Percentiles rank a stretch among this genome's conserved stretches.
phyloP scores from a whole-genome alignment of 2,113 vertebrate genomes.

The Clarias macrocephalus region DNA sequence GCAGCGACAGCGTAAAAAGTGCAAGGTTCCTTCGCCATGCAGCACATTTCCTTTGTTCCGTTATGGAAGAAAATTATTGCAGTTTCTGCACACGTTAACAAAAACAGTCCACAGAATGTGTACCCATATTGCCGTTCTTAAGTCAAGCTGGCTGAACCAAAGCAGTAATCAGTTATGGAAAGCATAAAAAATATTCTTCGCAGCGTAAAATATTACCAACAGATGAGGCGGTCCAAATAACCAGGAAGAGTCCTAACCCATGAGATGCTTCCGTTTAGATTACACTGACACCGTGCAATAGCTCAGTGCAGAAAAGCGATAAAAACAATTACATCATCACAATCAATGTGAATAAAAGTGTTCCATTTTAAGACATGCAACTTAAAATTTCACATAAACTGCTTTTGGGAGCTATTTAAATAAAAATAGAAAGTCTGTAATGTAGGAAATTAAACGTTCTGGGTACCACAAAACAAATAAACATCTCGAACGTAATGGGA shows the following conservation, averaged over 20 bases:
- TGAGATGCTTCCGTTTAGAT: conserved; percentile 24
- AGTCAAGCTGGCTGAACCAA: background rate
- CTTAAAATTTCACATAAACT: background rate
- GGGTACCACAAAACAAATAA: background rate
- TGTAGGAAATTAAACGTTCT: background rate
- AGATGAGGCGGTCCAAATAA: conserved; percentile 13
- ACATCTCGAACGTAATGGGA: background rate
- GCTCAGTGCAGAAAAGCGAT: conserved; percentile 31
- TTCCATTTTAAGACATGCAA: background rate
- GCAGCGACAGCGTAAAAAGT: conserved; percentile 1
- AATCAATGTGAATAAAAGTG: background rate
- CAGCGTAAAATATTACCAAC: background rate
- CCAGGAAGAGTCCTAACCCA: background rate
- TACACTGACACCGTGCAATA: conserved; percentile 52
- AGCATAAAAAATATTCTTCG: conserved; percentile 32
- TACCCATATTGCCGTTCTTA: background rate
- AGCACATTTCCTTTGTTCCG: conserved; percentile 49
- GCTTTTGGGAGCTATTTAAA: background rate
- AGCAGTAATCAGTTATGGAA: background rate
- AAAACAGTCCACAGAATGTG: conserved; percentile 21
- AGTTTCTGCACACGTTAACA: background rate
- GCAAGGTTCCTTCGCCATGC: conserved; percentile 22
- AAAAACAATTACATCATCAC: background rate
- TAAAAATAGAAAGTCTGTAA: background rate
- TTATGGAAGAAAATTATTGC: conserved; percentile 52